Conservation (phyloP, 2,797 vertebrate species). For the Sus cebifrons region DNA sequence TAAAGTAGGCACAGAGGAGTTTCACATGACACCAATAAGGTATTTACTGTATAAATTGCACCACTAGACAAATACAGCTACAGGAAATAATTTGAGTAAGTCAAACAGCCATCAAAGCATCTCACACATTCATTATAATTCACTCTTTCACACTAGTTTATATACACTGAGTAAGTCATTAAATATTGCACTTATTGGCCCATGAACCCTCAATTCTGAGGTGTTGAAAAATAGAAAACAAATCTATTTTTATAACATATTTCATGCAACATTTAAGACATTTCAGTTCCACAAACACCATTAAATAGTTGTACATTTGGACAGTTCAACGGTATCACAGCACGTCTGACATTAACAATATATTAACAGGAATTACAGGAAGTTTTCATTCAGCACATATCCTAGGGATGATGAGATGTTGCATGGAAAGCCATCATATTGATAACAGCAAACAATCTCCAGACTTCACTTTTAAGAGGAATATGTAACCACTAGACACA, state of each 20-base stretch:
- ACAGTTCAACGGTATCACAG: slow-evolving; percentile 88
- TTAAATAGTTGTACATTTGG: slow-evolving; percentile 92
- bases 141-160: slow-evolving; percentile 93
- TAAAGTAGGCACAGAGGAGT: slow-evolving; percentile 87
- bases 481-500: slow-evolving; percentile 40
- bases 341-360: slow-evolving; percentile 91
- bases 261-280: slow-evolving; percentile 93
- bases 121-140: slow-evolving; percentile 87
- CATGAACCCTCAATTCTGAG: slow-evolving; percentile 96
- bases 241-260: slow-evolving; percentile 91
- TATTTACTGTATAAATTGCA: slow-evolving; percentile 87
- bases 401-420: slow-evolving; percentile 85
- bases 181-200: slow-evolving; percentile 99
- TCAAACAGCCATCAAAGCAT: slow-evolving; percentile 89
- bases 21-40: slow-evolving; percentile 86
- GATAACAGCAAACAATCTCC: slow-evolving; percentile 67
- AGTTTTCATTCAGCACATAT: slow-evolving; percentile 82
- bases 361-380: slow-evolving; percentile 88
- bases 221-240: slow-evolving; percentile 95
- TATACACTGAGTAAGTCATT: slow-evolving; percentile 96
- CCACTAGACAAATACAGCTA: slow-evolving; percentile 87
- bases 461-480: slow-evolving; percentile 76
- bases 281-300: slow-evolving; percentile 90
- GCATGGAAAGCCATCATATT: slow-evolving; percentile 56
- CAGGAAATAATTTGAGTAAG: slow-evolving; percentile 86